A percentile compares a stretch with the other conserved stretches of the same genome.
Conservation (phyloP, 2,113 vertebrate genomes). For the Butastur rufipennis region DNA sequence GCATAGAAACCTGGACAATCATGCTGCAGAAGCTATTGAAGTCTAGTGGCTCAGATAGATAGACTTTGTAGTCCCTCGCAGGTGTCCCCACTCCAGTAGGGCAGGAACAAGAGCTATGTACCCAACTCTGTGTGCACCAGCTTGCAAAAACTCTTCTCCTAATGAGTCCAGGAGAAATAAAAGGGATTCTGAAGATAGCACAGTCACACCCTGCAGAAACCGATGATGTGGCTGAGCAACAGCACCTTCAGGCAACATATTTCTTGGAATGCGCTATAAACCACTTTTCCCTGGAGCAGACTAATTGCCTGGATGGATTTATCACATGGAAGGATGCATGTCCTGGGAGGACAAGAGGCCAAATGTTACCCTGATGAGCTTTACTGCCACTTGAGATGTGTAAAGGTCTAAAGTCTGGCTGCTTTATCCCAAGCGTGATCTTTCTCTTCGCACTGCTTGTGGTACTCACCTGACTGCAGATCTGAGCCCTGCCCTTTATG, state of each 20-base stretch:
- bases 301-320: not conserved
- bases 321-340: not conserved
- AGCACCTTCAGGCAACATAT: not conserved
- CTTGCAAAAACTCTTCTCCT: not conserved
- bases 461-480: not conserved
- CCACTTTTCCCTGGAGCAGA: not conserved
- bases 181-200: not conserved
- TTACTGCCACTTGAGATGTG: not conserved
- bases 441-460: not conserved
- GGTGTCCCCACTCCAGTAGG: not conserved
- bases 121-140: not conserved
- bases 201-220: not conserved
- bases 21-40: not conserved
- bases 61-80: not conserved
- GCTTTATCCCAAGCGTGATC: not conserved
- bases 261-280: not conserved
- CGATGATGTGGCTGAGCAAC: rapidly evolving
- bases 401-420: not conserved
- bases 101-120: not conserved
- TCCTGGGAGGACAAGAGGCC: not conserved
- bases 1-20: not conserved
- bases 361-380: not conserved
- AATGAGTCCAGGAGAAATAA: not conserved
- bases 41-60: not conserved
- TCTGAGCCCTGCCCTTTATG: not conserved